phyloP scores from a whole-genome alignment of 2,113 vertebrate genomes.

The Gymnocephalus cernua region DNA sequence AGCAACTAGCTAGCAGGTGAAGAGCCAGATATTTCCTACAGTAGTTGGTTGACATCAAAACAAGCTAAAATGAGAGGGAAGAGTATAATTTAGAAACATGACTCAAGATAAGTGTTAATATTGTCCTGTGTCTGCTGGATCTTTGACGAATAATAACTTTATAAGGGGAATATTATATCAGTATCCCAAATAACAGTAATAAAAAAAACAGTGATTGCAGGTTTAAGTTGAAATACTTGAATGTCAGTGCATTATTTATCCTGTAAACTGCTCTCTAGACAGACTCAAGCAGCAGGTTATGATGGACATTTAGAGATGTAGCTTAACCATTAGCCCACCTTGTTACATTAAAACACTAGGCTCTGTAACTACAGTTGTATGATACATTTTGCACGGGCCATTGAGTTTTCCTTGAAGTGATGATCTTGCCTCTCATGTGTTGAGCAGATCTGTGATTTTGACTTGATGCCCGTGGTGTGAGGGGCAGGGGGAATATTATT shows the following conservation, averaged over 20 bases:
- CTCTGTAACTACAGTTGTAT: slow-evolving; percentile 11
- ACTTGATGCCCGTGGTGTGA: slow-evolving; percentile 47
- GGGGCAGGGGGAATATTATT: slow-evolving; percentile 53
- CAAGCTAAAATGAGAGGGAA: neutral
- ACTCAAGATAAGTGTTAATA: neutral
- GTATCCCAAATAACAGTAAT: neutral
- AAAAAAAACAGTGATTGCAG: no score
- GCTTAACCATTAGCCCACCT: neutral
- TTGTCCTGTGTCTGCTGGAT: neutral
- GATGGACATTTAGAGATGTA: neutral
- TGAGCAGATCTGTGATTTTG: slow-evolving; percentile 73
- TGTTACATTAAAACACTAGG: slow-evolving; percentile 24
- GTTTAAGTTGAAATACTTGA: neutral
- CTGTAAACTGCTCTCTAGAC: neutral
- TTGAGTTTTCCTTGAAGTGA: slow-evolving; percentile 30
- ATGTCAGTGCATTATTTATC: neutral
- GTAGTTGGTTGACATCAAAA: neutral
- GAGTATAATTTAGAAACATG: neutral
- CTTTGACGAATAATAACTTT: neutral
- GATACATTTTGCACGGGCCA: neutral
- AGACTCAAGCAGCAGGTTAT: neutral
- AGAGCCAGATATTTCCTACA: neutral
- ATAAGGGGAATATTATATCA: neutral
- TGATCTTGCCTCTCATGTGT: slow-evolving; percentile 72
- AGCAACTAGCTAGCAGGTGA: neutral